phyloP scores from a whole-genome alignment of 2,888 invertebrate species.

The Alentia gelatinosa region DNA sequence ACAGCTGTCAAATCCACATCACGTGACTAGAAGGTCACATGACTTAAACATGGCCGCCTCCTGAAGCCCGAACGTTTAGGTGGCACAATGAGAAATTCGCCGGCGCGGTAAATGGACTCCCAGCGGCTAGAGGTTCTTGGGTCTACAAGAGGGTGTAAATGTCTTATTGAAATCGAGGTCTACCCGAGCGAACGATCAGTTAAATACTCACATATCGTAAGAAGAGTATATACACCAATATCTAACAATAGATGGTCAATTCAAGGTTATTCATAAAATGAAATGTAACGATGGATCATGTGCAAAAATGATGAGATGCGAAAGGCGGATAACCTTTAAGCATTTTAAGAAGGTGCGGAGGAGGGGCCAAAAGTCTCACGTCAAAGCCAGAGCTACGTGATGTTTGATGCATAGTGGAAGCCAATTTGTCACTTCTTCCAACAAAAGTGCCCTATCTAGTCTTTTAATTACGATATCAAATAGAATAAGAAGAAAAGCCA shows the following conservation, averaged over 20 bases:
- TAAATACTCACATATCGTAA: not conserved
- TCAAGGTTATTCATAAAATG: not conserved
- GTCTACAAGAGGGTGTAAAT: not conserved
- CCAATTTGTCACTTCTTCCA: not conserved
- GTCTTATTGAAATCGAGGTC: not conserved
- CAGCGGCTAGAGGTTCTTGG: not conserved
- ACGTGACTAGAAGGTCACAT: conserved; percentile 39
- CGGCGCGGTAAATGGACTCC: not conserved
- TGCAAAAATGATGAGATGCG: not conserved
- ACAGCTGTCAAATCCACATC: conserved; percentile 39
- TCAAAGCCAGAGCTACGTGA: not conserved
- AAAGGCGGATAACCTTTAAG: not conserved
- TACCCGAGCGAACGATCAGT: not conserved
- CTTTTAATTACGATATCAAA: not conserved
- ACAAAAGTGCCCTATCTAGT: not conserved
- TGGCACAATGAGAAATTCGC: conserved; percentile 22
- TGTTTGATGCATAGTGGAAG: not conserved
- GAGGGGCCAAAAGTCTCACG: not conserved
- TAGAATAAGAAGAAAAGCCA: no score
- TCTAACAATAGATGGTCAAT: not conserved
- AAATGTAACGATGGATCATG: not conserved
- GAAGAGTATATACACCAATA: not conserved
- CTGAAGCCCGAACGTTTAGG: not conserved
- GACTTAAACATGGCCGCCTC: conserved; percentile 31
- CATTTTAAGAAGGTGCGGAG: not conserved